Evolutionary conservation across 2,797 vertebrate genomes (phyloP).

Genomic region (Danio albolineatus): DNA sequence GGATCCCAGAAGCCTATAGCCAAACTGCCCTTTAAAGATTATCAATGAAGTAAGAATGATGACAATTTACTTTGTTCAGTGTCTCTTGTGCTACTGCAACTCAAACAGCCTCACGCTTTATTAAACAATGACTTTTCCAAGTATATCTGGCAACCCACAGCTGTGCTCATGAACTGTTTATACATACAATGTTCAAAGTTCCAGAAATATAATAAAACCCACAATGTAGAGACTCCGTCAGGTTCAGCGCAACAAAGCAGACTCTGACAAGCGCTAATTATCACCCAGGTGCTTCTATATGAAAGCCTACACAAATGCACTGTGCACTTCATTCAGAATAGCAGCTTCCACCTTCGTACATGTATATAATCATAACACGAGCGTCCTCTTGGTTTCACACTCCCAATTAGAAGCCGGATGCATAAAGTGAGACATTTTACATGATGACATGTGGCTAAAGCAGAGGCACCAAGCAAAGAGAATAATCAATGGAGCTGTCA

Average conservation of each 20-base stretch:
- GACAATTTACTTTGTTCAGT: not conserved
- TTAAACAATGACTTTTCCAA: not conserved
- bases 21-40: not conserved
- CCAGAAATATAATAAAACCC: constrained; percentile 30
- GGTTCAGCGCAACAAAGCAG: constrained; percentile 22
- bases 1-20: not conserved
- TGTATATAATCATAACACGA: constrained; percentile 16
- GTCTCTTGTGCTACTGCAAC: not conserved
- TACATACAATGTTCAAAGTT: constrained; percentile 24
- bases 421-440: constrained; percentile 38
- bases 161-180: constrained; percentile 35
- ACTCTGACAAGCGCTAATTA: constrained; percentile 42
- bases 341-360: constrained; percentile 2
- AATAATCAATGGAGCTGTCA: constrained; percentile 51
- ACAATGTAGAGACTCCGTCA: constrained; percentile 19
- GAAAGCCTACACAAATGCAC: constrained; percentile 31
- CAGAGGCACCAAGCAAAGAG: constrained; percentile 29
- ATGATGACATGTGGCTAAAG: constrained; percentile 44
- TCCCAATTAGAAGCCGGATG: constrained; percentile 29
- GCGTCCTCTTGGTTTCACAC: not conserved
- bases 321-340: constrained; percentile 36
- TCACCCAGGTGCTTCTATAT: constrained; percentile 40
- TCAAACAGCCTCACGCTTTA: constrained; percentile 13
- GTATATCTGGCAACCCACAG: constrained; percentile 39
- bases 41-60: not conserved